These are phyloP conservation scores for Artemisiospiza belli DNA, from an alignment of 2,113 vertebrate species.

Conservation along the genomic window DNA sequence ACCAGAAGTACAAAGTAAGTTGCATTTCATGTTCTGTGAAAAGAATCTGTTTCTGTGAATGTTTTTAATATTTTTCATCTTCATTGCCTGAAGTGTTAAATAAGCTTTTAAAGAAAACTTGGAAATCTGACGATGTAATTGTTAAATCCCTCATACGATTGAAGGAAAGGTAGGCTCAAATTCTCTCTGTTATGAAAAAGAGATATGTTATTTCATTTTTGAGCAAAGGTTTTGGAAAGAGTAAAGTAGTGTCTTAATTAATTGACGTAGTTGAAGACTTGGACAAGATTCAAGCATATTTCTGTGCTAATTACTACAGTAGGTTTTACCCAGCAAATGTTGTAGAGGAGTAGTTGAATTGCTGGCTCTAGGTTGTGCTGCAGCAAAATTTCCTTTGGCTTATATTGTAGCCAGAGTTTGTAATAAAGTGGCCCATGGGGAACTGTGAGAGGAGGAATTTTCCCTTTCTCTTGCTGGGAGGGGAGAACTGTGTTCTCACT, in stretches of 20 bases:
- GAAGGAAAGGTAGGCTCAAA: neutral
- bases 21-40: neutral
- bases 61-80: neutral
- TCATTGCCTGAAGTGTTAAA: neutral
- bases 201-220: neutral
- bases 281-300: neutral
- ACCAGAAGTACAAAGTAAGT: slow-evolving; percentile 85
- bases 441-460: neutral
- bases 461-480: neutral
- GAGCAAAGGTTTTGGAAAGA: neutral
- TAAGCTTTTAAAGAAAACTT: neutral
- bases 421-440: neutral
- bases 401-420: neutral
- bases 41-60: neutral
- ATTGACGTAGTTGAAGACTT: neutral
- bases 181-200: neutral
- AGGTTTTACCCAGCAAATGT: neutral
- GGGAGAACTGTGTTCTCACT: neutral
- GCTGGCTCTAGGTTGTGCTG: neutral
- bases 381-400: neutral
- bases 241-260: neutral
- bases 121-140: neutral
- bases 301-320: neutral
- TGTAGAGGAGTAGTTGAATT: neutral
- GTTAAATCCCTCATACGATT: neutral